Percentiles rank a stretch among this genome's conserved stretches.
Evolutionary conservation across 1,140 invertebrate species (phyloP).

Genomic region (Leptinotarsa lineolata): DNA sequence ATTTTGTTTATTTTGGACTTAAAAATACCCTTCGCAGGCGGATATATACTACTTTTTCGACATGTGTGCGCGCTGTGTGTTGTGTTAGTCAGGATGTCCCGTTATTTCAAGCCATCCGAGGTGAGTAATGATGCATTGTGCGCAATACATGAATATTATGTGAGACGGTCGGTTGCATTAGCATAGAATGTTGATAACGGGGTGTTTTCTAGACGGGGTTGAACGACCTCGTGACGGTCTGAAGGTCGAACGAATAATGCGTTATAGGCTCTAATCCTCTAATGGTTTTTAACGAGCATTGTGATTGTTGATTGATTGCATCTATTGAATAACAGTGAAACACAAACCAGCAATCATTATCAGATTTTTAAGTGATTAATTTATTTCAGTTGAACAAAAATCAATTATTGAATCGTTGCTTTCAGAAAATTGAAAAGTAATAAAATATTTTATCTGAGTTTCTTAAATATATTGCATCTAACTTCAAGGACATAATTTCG

Average conservation of each 20-base stretch:
- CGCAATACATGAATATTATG: neutral
- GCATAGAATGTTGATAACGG: neutral
- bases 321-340: no score
- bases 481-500: no score
- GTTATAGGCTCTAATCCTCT: neutral
- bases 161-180: neutral
- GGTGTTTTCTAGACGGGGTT: neutral
- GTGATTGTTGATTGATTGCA: neutral
- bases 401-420: no score
- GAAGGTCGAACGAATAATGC: neutral
- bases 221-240: neutral
- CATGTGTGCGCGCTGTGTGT: neutral
- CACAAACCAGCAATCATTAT: no score
- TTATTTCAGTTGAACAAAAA: no score
- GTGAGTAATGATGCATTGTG: slow-evolving; percentile 1
- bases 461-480: no score
- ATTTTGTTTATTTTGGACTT: neutral
- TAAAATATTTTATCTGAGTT: no score
- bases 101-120: neutral
- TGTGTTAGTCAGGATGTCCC: slow-evolving; percentile 2
- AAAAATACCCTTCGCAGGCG: neutral
- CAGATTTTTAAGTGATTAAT: no score
- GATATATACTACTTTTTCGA: neutral
- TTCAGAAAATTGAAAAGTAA: no score
- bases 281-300: neutral